These are phyloP conservation scores for Nesometra sesokonis DNA, from an alignment of 35 echinoderm and acorn worm species.

Conservation along the genomic window DNA sequence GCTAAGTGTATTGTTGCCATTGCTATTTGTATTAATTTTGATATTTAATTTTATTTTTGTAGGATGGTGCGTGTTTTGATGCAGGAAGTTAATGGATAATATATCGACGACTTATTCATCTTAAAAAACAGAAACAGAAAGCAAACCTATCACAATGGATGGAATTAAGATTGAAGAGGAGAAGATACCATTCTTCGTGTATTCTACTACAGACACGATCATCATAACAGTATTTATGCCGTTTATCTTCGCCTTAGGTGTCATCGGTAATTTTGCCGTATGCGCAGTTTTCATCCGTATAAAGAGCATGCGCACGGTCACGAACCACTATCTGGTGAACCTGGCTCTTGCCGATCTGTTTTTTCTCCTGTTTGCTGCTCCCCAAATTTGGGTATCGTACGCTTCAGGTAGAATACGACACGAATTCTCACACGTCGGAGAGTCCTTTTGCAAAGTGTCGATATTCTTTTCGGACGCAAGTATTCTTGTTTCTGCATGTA, in stretches of 20 bases:
- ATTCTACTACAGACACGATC: conserved; percentile 51
- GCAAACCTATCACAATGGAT: neutral
- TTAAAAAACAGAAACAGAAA: neutral
- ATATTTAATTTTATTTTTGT: neutral
- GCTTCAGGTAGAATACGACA: conserved; percentile 38
- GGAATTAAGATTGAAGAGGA: conserved; percentile 3
- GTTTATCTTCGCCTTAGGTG: conserved; percentile 77
- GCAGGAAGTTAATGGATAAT: neutral
- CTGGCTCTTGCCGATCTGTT: conserved; percentile 73
- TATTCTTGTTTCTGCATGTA: conserved; percentile 63
- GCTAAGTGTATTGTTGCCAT: too few relatives aligned
- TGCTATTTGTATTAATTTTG: too few relatives aligned
- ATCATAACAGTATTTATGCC: conserved; percentile 84
- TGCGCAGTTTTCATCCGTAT: conserved; percentile 67
- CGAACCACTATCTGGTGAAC: conserved; percentile 89
- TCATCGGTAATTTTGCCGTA: conserved; percentile 73
- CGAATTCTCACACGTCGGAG: conserved; percentile 44
- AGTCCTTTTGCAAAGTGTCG: conserved; percentile 59
- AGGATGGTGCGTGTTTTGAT: neutral
- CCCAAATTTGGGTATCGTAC: conserved; percentile 69
- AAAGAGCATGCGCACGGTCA: conserved; percentile 87
- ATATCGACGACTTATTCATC: too few relatives aligned
- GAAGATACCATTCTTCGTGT: conserved; percentile 30
- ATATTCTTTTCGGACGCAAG: conserved; percentile 40
- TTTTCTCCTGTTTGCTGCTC: conserved; percentile 68